Evolutionary conservation across 2,797 vertebrate species (phyloP).

Genomic region (Buceros bicornis): DNA sequence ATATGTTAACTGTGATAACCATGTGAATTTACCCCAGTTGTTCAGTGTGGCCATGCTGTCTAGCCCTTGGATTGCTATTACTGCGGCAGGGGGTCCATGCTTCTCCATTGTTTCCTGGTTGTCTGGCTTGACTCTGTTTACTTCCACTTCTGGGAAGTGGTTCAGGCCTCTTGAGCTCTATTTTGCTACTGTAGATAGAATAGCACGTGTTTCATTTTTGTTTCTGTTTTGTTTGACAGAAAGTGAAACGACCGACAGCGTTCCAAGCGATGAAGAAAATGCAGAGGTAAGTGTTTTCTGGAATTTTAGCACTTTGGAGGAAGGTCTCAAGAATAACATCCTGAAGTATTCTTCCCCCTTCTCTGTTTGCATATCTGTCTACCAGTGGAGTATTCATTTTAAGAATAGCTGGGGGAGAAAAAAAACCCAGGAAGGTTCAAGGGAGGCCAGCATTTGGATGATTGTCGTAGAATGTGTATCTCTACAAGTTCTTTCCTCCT

Average conservation of each 20-base stretch:
- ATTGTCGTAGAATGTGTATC: not conserved
- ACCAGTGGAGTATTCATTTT: not conserved
- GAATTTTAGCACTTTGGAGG: not conserved
- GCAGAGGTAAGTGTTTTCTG: constrained; percentile 83
- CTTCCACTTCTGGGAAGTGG: not conserved
- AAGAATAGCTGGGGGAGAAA: not conserved
- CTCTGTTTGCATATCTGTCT: not conserved
- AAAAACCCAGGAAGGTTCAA: not conserved
- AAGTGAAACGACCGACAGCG: constrained; percentile 94
- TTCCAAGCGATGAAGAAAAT: constrained; percentile 91
- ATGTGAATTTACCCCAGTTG: not conserved
- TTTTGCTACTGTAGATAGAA: not conserved
- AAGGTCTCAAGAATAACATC: not conserved
- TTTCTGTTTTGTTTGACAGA: constrained; percentile 80
- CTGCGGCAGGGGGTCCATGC: not conserved
- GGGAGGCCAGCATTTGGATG: not conserved
- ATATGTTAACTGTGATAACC: not conserved
- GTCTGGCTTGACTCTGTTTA: not conserved
- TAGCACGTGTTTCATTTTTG: constrained; percentile 30
- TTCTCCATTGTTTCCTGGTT: not conserved
- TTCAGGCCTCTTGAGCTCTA: not conserved
- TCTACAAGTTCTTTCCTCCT: not conserved
- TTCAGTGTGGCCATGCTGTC: not conserved
- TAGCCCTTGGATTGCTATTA: not conserved
- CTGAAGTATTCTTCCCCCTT: not conserved